Conservation (phyloP, 1,140 invertebrate genomes). For the Gerris buenoi region DNA sequence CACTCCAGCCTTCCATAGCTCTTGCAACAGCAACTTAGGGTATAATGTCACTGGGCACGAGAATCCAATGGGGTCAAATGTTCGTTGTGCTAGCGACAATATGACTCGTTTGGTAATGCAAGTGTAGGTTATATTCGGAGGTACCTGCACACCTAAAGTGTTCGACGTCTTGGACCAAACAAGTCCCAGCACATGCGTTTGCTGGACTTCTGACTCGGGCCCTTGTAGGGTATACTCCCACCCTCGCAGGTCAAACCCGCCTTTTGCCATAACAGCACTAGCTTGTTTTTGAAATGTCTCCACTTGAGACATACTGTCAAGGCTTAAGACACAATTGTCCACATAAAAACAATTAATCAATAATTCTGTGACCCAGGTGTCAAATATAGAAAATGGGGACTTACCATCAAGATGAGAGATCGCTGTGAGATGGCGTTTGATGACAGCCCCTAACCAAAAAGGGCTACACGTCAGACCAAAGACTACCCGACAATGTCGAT, state of each 20-base stretch:
- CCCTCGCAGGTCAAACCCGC: slow-evolving; percentile 17
- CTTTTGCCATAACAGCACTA: slow-evolving; percentile 11
- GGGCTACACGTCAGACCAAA: slow-evolving; percentile 18
- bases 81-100: neutral
- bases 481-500: slow-evolving; percentile 17
- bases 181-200: slow-evolving; percentile 10
- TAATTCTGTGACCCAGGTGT: neutral
- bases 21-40: slow-evolving; percentile 25
- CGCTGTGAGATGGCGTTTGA: neutral
- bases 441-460: slow-evolving; percentile 10
- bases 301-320: slow-evolving; percentile 10
- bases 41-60: slow-evolving; percentile 19
- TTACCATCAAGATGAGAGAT: slow-evolving; percentile 4
- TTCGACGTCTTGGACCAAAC: neutral
- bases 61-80: slow-evolving; percentile 28
- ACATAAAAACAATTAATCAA: slow-evolving; percentile 11
- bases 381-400: neutral
- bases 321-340: slow-evolving; percentile 14
- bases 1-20: slow-evolving; percentile 18
- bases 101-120: slow-evolving; percentile 6
- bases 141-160: neutral
- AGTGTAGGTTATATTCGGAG: slow-evolving; percentile 20
- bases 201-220: neutral
- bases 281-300: slow-evolving; percentile 5
- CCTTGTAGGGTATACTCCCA: slow-evolving; percentile 15